Evolutionary conservation across 1,140 invertebrate species (phyloP).

Genomic region (Apis dorsata): DNA sequence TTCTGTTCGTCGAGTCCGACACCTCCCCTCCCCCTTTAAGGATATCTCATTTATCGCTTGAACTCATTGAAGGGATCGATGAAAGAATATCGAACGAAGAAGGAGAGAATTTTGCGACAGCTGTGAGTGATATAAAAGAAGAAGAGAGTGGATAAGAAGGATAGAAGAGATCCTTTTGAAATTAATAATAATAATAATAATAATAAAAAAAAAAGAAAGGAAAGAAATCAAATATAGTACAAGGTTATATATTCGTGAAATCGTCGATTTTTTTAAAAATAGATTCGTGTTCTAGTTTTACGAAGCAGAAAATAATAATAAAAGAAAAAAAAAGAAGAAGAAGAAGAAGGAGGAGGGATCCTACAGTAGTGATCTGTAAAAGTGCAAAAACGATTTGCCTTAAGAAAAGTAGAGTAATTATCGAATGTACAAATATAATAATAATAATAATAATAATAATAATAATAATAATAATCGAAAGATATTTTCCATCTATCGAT

Average conservation of each 20-base stretch:
- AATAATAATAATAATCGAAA: background rate
- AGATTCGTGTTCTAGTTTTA: conserved; percentile 9
- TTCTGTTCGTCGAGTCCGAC: background rate
- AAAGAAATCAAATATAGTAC: background rate
- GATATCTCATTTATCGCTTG: background rate
- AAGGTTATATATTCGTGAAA: background rate
- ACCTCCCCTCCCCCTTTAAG: too few relatives aligned
- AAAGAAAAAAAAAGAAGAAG: too few relatives aligned
- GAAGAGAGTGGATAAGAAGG: background rate
- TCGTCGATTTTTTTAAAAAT: background rate
- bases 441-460: too few relatives aligned
- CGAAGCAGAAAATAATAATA: background rate
- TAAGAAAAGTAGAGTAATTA: conserved; percentile 36
- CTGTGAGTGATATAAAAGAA: background rate
- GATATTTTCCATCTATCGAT: background rate
- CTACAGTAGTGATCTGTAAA: background rate
- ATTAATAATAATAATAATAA: too few relatives aligned
- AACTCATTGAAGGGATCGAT: background rate
- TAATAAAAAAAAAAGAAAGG: background rate
- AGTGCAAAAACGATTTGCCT: conserved; percentile 58
- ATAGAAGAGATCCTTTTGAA: background rate
- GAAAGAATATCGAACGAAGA: background rate
- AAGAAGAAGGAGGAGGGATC: background rate
- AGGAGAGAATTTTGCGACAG: background rate
- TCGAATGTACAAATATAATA: conserved; percentile 19